These are phyloP conservation scores for Anabacerthia variegaticeps DNA, from an alignment of 2,797 vertebrate species.

Conservation along the genomic window DNA sequence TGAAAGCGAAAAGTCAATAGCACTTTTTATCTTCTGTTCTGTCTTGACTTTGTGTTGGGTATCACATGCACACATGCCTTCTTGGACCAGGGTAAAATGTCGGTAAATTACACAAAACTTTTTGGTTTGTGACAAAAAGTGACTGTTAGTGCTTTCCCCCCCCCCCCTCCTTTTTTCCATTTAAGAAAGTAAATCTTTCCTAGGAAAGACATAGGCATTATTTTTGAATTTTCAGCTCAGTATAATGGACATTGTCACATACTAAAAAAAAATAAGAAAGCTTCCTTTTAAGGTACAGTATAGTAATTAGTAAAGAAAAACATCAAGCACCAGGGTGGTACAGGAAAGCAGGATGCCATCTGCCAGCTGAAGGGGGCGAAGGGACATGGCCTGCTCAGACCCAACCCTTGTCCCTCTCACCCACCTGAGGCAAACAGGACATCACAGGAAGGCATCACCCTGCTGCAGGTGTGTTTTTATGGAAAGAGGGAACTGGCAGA, in stretches of 20 bases:
- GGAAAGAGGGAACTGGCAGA: background rate
- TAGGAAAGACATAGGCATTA: background rate
- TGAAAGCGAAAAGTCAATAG: background rate
- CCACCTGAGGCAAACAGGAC: background rate
- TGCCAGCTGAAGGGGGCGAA: rapidly evolving
- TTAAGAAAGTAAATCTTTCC: background rate
- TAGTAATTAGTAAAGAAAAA: background rate
- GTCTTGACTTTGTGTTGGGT: background rate
- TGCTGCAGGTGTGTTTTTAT: background rate
- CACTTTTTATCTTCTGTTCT: background rate
- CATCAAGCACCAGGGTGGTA: background rate
- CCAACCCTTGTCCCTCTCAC: background rate
- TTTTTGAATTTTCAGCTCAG: background rate
- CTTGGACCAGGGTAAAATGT: background rate
- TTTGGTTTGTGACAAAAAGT: background rate
- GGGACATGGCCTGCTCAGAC: background rate
- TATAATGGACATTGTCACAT: background rate
- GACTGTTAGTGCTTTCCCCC: background rate
- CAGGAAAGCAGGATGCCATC: background rate
- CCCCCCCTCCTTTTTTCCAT: background rate
- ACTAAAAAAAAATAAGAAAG: background rate
- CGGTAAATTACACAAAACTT: background rate
- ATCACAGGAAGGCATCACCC: background rate
- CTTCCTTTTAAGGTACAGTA: background rate
- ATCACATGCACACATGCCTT: background rate